Evolutionary conservation across 2,888 invertebrate species (phyloP).

Genomic region (Caenorhabditis zanzibari): DNA sequence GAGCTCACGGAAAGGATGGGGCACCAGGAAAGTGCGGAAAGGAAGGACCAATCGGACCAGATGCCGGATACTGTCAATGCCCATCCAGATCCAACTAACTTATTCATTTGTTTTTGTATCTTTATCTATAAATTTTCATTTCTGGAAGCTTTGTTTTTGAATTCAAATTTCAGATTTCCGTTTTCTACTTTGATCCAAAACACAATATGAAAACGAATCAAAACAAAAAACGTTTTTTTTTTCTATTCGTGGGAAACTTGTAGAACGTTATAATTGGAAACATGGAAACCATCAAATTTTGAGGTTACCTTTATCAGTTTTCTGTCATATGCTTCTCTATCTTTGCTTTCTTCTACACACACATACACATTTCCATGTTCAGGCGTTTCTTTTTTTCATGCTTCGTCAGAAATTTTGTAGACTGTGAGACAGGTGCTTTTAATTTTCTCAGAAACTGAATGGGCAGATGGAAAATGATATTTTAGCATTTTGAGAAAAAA

Average conservation of each 20-base stretch:
- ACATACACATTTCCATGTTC: slow-evolving; percentile 37
- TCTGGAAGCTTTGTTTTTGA: neutral
- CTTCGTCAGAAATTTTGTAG: slow-evolving; percentile 9
- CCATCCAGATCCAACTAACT: slow-evolving; percentile 57
- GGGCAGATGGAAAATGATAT: neutral
- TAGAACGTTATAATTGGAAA: slow-evolving; percentile 13
- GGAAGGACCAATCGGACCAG: slow-evolving; percentile 71
- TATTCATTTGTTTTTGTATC: neutral
- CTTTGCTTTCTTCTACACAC: neutral
- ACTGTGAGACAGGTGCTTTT: slow-evolving; percentile 44
- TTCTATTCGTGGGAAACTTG: neutral
- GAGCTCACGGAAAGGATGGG: slow-evolving; percentile 73
- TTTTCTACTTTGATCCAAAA: slow-evolving; percentile 7
- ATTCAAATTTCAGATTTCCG: too few relatives aligned
- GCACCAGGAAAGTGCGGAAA: slow-evolving; percentile 66
- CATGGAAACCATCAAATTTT: slow-evolving; percentile 14
- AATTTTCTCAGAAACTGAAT: neutral
- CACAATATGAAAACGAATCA: neutral
- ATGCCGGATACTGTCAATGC: slow-evolving; percentile 68
- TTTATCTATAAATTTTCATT: slow-evolving; percentile 11
- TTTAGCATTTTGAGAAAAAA: neutral
- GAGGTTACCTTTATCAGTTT: slow-evolving; percentile 43
- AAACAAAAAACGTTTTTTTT: neutral
- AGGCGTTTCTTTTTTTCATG: neutral
- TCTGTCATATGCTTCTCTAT: slow-evolving; percentile 47